Evolutionary conservation across 1,140 invertebrate species (phyloP).

Genomic region (Tetraneura akinire): DNA sequence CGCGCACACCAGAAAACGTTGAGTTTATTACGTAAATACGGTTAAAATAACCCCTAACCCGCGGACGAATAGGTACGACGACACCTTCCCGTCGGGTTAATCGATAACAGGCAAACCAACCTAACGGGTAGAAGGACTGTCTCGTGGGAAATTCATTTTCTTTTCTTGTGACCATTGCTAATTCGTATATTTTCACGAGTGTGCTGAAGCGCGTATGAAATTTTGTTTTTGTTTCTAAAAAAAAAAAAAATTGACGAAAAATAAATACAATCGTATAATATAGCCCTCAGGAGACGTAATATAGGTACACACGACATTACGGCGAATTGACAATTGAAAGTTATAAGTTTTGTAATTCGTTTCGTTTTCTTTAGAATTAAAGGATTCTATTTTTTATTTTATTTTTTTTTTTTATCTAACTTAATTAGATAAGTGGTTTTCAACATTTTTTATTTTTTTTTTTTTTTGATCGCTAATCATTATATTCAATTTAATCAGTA

Average conservation of each 20-base stretch:
- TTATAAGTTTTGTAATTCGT: not conserved
- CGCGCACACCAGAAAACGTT: too few relatives aligned
- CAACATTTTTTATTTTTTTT: too few relatives aligned
- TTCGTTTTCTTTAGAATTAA: not conserved
- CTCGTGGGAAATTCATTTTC: constrained; percentile 18
- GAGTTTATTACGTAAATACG: constrained; percentile 32
- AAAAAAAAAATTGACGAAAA: not conserved
- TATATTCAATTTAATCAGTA: too few relatives aligned
- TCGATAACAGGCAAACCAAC: constrained; percentile 10
- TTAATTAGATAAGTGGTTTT: too few relatives aligned
- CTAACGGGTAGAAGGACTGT: constrained; percentile 3
- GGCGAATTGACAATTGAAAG: too few relatives aligned
- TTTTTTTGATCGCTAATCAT: too few relatives aligned
- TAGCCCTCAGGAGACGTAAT: too few relatives aligned
- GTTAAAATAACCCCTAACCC: not conserved
- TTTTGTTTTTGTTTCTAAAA: not conserved
- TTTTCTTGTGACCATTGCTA: too few relatives aligned
- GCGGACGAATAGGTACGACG: not conserved
- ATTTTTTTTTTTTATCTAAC: too few relatives aligned
- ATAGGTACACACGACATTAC: too few relatives aligned
- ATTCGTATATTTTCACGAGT: not conserved
- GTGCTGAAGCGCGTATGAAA: not conserved
- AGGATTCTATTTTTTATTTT: too few relatives aligned
- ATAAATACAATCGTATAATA: not conserved
- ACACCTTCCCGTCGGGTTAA: not conserved